Base-by-base conservation (phyloP, 2,888 invertebrate species). In the Drosophila ustulata region DNA sequence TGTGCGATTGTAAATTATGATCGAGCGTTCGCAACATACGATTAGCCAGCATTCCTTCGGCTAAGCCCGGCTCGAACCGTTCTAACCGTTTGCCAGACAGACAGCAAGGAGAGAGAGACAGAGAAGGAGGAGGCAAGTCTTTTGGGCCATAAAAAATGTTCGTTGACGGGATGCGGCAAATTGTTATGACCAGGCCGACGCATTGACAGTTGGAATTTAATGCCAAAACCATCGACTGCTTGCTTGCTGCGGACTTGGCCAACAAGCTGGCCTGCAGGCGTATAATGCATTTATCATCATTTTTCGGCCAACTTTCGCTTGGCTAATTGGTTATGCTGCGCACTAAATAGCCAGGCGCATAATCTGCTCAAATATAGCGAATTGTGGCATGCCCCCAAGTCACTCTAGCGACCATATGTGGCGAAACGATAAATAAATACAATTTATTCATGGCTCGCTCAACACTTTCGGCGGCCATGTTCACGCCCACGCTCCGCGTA, bases 1-100 rank as follows among this genome's bases (percentile, higher is more conserved):
- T 87, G 80, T 78, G 84, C 88, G 90, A 83, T 82, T 90, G 89
- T 90, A 91, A 91, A 88, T 91, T 91, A 90, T 88, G 87, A 86
- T 83, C 72, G 67, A 69, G 79, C 67, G 71, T 58, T 46, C 69
- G 76, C 62, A 52, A 70, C 71, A 64, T 75, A 74, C 82, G 86
- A 77, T 87, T 65, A 70, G 69, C 80, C 47, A 63, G 52, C 71
- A 82, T 85, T 83, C 83, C 78, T 62, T 61, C 41, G 73, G 59
- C 63, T 55, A 56, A 74, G 59, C 69, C 41, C 26, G 47, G 23
- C 18, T 32, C 63, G 28, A 53, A 30, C 41, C 55, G 46, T 56
- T 56, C 56, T 56, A 56, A 56, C 34, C 56, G 56, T 45, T 18
- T 30, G n/a, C n/a, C 30, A 9, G 65, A 70, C 58, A 66, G 82